These are phyloP conservation scores for Glandiceps talaboti DNA, from an alignment of 53 echinoderm and acorn worm species.

Conservation along the genomic window DNA sequence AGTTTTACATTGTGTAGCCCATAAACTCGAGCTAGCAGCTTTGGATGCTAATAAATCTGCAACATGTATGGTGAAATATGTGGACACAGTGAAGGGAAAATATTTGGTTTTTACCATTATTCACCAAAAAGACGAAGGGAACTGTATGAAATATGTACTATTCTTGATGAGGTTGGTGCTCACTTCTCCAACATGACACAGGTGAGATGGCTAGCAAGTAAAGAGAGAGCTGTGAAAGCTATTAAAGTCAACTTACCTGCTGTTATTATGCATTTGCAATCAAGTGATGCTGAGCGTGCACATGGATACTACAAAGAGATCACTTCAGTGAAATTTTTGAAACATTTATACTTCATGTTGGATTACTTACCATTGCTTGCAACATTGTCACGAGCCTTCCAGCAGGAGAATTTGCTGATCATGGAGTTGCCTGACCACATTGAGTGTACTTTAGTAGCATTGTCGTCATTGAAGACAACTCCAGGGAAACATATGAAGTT, in stretches of 20 bases:
- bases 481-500: conserved; percentile 8
- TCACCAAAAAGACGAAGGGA: conserved; percentile 20
- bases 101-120: conserved; percentile 17
- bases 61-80: neutral
- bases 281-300: conserved; percentile 10
- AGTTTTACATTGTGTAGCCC: conserved; percentile 20
- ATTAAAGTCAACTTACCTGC: conserved; percentile 12
- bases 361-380: conserved; percentile 15
- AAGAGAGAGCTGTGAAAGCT: conserved; percentile 8
- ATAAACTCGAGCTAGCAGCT: conserved; percentile 18
- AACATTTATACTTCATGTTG: conserved; percentile 17
- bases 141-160: conserved; percentile 2
- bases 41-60: conserved; percentile 11
- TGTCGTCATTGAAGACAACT: conserved; percentile 3
- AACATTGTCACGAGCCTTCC: neutral
- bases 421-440: conserved; percentile 5
- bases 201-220: conserved; percentile 22
- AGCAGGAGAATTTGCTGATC: neutral
- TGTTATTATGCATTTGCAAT: conserved; percentile 10
- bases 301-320: conserved; percentile 2
- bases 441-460: neutral
- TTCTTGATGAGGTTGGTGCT: conserved; percentile 10
- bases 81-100: conserved; percentile 7
- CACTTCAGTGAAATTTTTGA: conserved; percentile 5
- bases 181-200: conserved; percentile 14